Conservation (phyloP, 2,113 vertebrate species). For the Cyanocitta stelleri region DNA sequence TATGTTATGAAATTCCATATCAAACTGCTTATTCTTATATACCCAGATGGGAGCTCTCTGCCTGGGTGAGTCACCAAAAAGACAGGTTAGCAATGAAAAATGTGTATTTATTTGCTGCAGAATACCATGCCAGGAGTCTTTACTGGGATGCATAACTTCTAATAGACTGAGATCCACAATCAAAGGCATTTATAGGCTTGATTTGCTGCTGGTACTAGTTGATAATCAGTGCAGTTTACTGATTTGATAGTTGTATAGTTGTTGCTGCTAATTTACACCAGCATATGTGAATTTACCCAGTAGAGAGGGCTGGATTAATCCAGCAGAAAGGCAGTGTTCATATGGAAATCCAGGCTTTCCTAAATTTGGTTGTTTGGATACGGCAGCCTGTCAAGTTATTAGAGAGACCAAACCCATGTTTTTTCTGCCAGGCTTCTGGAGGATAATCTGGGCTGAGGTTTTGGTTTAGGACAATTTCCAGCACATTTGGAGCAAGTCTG, state of each 20-base stretch:
- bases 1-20: conserved; percentile 66
- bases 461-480: not conserved
- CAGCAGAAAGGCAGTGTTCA: not conserved
- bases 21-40: conserved; percentile 54
- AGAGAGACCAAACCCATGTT: not conserved
- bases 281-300: not conserved
- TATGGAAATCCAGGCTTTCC: not conserved
- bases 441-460: not conserved
- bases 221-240: not conserved
- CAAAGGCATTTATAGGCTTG: not conserved
- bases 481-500: not conserved
- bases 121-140: not conserved
- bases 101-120: conserved; percentile 31
- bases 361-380: not conserved
- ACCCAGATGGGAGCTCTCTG: not conserved
- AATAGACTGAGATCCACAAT: not conserved
- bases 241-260: not conserved
- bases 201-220: not conserved
- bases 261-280: not conserved
- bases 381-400: not conserved
- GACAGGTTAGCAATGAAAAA: conserved; percentile 35
- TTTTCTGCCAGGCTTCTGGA: not conserved
- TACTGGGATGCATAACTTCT: not conserved
- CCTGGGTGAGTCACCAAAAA: conserved; percentile 2
- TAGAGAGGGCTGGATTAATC: not conserved